phyloP scores from a whole-genome alignment of 2,113 vertebrate species.

The Alethe castanea region DNA sequence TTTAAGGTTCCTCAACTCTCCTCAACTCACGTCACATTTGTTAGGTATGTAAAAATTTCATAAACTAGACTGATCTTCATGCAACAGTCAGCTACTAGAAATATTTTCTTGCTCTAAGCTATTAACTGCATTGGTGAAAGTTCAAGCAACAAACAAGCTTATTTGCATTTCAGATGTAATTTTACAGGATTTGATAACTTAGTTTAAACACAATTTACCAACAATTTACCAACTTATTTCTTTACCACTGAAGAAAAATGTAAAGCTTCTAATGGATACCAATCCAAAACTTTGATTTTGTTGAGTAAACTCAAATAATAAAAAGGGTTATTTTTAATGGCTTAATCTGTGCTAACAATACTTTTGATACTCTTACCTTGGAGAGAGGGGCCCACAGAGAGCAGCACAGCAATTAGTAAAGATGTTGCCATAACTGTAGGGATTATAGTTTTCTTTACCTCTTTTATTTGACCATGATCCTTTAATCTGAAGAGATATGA shows the following conservation, averaged over 20 bases:
- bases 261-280: not conserved
- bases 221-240: not conserved
- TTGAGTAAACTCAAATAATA: not conserved
- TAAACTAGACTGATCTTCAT: not conserved
- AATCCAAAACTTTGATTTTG: not conserved
- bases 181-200: not conserved
- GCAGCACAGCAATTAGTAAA: conserved; percentile 95
- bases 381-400: conserved; percentile 93
- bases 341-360: not conserved
- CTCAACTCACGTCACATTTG: not conserved
- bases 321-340: not conserved
- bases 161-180: not conserved
- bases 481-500: conserved; percentile 87
- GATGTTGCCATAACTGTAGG: conserved; percentile 96
- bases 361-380: conserved; percentile 79
- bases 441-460: conserved; percentile 98
- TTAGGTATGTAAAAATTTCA: not conserved
- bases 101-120: not conserved
- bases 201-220: not conserved
- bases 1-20: not conserved
- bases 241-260: not conserved
- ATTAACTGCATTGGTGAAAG: not conserved
- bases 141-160: not conserved
- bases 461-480: conserved; percentile 98
- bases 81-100: not conserved